Base-by-base conservation (phyloP, 2,113 vertebrate species). In the Hemicordylus capensis region DNA sequence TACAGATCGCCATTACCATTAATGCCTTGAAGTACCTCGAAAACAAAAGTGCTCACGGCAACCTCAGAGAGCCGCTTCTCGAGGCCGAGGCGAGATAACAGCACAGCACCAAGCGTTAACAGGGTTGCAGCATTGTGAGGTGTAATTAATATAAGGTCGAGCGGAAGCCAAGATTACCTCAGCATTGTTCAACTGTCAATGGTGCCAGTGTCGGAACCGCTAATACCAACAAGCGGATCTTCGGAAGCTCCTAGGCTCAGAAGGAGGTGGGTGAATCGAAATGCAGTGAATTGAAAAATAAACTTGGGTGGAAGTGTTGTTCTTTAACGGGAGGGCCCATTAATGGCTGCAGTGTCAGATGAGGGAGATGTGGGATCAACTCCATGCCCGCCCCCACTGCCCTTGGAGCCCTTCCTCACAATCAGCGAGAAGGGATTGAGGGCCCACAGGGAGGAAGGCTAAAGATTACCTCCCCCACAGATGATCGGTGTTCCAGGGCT, bases 51-150 rank as follows among this genome's bases (percentile, higher is more conserved):
- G 3, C n/a, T 0, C 0, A 11, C 1, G 1, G 19, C 83, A 79
- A 37, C 31, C 46, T 0, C 1, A 75, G 78, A 11, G 26, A 37
- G 5, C 0, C 19, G 54, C 76, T 66, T 67, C 85, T 14, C 2
- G 19, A 76, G 3, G 67, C 44, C 54, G 26, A 54, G 0, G 64
- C 66, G 63, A 78, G 11, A 17, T 37, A 76, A n/a, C 37, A 20
- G 1, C 1, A 1, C 0, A 19, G 2, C 76, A 42, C 31, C 72
- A 72, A 6, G 22, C 26, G 3, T 14, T 3, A 12, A 67, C 0
- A 44, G 24, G 14, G 46, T 72, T 28, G 14, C 48, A 54, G 3
- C 1, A 1, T 9, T 11, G 61, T 31, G 59, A 1, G 4, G 28
- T 22, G 1, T 2, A 34, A 5, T 12, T 37, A 37, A 6, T 3